phyloP scores from a whole-genome alignment of 1,140 invertebrate species.

The Drosophila orena region DNA sequence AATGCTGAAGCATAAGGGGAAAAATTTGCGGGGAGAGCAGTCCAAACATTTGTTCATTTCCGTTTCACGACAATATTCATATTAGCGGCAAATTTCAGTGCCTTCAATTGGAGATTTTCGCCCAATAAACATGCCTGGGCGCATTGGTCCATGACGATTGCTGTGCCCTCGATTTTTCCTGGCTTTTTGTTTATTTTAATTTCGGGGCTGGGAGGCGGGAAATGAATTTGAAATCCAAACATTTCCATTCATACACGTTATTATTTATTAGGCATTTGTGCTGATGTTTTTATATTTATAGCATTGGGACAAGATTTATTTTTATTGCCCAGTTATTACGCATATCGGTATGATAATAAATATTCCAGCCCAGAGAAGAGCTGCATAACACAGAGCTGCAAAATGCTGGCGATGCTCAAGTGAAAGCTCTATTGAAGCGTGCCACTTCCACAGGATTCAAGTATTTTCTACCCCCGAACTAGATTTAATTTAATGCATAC shows the following conservation, averaged over 20 bases:
- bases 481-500: conserved; percentile 74
- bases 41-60: conserved; percentile 75
- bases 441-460: conserved; percentile 20
- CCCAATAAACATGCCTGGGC: conserved; percentile 53
- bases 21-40: conserved; percentile 16
- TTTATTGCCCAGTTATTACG: conserved; percentile 84
- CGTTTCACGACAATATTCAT: conserved; percentile 81
- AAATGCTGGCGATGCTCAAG: conserved; percentile 47
- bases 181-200: conserved; percentile 55
- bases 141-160: conserved; percentile 74
- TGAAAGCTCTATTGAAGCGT: conserved; percentile 53
- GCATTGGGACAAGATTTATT: conserved; percentile 80
- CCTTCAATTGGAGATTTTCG: conserved; percentile 38
- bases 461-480: conserved; percentile 40
- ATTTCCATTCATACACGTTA: conserved; percentile 55
- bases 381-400: conserved; percentile 47
- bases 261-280: conserved; percentile 83
- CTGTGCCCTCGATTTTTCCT: conserved; percentile 37
- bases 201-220: conserved; percentile 39
- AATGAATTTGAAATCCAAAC: conserved; percentile 79
- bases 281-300: conserved; percentile 82
- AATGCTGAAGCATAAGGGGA: conserved; percentile 45
- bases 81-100: conserved; percentile 77
- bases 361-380: conserved; percentile 57
- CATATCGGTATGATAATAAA: conserved; percentile 84